These are phyloP conservation scores for Platichthys flesus DNA, from an alignment of 2,113 vertebrate genomes.

Conservation along the genomic window DNA sequence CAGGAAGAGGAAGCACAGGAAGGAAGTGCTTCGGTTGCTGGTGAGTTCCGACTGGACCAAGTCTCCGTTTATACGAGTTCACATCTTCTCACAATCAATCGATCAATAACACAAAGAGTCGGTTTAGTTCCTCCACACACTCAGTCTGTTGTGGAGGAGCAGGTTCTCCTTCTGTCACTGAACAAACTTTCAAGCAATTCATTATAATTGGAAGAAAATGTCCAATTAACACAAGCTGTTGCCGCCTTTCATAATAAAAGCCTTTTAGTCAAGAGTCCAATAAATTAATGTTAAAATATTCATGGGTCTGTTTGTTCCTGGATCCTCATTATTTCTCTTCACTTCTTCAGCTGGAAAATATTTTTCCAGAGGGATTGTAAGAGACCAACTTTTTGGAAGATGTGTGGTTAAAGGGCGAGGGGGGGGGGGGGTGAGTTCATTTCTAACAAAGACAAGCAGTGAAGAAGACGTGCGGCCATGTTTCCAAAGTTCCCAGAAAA, in stretches of 20 bases:
- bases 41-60: neutral
- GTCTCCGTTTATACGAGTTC: slow-evolving; percentile 22
- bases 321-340: neutral
- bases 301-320: neutral
- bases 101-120: neutral
- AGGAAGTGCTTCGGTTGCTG: neutral
- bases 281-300: slow-evolving; percentile 5
- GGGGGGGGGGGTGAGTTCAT: too few species aligned
- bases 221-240: neutral
- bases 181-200: neutral
- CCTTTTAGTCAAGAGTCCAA: neutral
- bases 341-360: neutral
- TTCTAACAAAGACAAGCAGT: slow-evolving; percentile 3
- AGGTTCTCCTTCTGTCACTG: neutral
- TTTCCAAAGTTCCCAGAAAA: slow-evolving; percentile 22
- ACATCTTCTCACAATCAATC: neutral
- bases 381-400: neutral
- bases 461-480: slow-evolving; percentile 16
- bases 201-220: neutral
- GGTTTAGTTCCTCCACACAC: too few species aligned
- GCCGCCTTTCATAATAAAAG: slow-evolving; percentile 5
- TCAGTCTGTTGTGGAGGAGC: neutral
- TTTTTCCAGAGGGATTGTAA: neutral
- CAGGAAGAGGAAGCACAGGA: slow-evolving; percentile 20
- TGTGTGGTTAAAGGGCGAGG: neutral